Percentiles rank a stretch among this genome's conserved stretches.
Evolutionary conservation across 2,113 vertebrate species (phyloP).

Genomic region (Dicrurus megarhynchus): DNA sequence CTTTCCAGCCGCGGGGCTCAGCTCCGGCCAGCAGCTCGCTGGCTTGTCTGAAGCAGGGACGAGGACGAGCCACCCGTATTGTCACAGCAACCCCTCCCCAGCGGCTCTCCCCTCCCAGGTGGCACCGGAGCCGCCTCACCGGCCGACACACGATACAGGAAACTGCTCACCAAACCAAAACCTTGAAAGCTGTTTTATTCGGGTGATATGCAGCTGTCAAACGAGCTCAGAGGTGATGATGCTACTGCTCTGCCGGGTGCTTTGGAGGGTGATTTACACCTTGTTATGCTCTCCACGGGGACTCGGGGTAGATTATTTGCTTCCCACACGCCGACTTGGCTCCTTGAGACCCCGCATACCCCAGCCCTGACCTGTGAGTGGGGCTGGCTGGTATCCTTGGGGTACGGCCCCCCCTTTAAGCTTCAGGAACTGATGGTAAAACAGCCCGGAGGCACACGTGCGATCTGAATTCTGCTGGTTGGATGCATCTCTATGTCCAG

Average conservation of each 20-base stretch:
- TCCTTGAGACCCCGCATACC: rapidly evolving
- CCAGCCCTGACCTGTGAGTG: background rate
- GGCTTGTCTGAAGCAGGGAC: background rate
- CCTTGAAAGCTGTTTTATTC: background rate
- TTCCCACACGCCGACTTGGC: rapidly evolving
- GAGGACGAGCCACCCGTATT: background rate
- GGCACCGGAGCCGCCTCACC: background rate
- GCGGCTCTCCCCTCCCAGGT: background rate
- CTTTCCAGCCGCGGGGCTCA: background rate
- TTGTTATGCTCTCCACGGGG: background rate
- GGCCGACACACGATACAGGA: background rate
- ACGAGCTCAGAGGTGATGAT: background rate
- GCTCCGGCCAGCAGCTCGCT: background rate
- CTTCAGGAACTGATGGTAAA: background rate
- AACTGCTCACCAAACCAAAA: background rate
- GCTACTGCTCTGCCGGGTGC: background rate
- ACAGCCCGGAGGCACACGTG: rapidly evolving
- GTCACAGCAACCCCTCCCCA: background rate
- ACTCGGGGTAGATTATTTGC: background rate
- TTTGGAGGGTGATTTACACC: background rate
- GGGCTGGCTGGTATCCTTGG: background rate
- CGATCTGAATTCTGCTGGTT: background rate
- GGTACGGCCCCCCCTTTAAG: too few species aligned
- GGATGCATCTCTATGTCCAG: background rate
- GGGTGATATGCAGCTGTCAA: background rate